Base-by-base conservation (phyloP, 2,888 invertebrate species). In the Drosophila mimetica region DNA sequence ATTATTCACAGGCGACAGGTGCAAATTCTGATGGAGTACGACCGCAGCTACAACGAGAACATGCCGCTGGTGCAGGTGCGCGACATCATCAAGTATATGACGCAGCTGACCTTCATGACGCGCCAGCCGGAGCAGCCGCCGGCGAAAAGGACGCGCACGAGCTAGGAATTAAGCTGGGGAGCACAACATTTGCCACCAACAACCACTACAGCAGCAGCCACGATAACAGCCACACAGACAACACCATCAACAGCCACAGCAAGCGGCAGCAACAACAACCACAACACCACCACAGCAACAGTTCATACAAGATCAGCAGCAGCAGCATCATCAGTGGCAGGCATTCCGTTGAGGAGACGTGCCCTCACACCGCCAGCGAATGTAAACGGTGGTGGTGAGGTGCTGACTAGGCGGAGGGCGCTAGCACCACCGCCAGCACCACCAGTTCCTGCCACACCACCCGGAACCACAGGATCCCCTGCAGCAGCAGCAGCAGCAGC, bases 81-180 rank as follows among this genome's bases (percentile, higher is more conserved):
- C 72, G 96, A 96, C 92, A 95, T 97, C 73, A 95, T 96, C 92
- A 95, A 95, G 89, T 96, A 94, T 92, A 96, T 96, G 96, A 95
- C 96, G 30, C 97, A 97, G 92, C 93, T 97, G 92, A 96, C 96
- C 90, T 97, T 96, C 93, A 96, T 97, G 95, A 93, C 96, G 92
- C 90, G 91, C 76, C 90, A 90, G 74, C 89, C 91, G 78, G 91
- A 92, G 65, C 90, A 91, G 82, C 91, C 91, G 77, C 90, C 91
- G 46, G 84, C 90, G 48, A 92, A 92, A 74, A 89, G 92, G 34
- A 88, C 90, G 36, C 90, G 92, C 64, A 90, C 92, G 72, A 92
- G 92, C 92, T 92, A 92, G 92, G 92, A 92, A 89, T 90, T 90
- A 91, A 91, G 91, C 88, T 91, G 91, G 92, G 92, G 92, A 91